Percentiles rank a stretch among this genome's conserved stretches.
Conservation (phyloP, 2,113 vertebrate genomes). For the Leuciscus idus region DNA sequence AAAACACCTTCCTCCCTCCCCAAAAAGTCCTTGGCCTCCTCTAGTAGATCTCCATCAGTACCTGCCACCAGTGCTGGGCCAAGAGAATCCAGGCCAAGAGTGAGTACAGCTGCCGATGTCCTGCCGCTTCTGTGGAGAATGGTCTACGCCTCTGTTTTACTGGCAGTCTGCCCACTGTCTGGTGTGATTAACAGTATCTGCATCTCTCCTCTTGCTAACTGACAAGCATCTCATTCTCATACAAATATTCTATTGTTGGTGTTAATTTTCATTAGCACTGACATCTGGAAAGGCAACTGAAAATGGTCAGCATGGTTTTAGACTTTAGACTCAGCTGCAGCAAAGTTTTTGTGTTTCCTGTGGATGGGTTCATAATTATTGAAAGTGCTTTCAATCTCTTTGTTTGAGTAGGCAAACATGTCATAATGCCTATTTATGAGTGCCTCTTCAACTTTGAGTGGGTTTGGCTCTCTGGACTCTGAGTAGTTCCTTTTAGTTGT, state of each 20-base stretch:
- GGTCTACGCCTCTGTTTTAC: background rate
- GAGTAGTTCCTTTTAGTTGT: too few relatives aligned
- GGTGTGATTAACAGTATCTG: background rate
- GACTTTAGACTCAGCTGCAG: constrained; percentile 44
- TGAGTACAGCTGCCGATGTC: constrained; percentile 74
- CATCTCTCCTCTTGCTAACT: background rate
- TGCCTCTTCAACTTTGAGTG: background rate
- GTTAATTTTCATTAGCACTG: background rate
- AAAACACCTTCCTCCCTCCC: constrained; percentile 75
- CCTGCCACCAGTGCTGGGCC: constrained; percentile 69
- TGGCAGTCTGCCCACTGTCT: background rate
- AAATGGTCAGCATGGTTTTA: background rate
- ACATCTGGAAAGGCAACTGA: background rate
- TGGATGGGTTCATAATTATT: background rate
- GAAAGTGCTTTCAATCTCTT: background rate
- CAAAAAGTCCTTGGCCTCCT: constrained; percentile 75
- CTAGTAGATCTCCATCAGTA: constrained; percentile 77
- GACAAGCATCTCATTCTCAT: background rate
- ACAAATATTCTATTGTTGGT: background rate
- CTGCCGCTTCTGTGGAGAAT: constrained; percentile 23
- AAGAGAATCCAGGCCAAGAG: constrained; percentile 71
- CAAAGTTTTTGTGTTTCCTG: constrained; percentile 13
- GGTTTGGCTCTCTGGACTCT: background rate
- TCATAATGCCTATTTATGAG: background rate
- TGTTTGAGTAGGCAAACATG: background rate